Conservation (phyloP, 2,797 vertebrate genomes). For the Siniperca undulata region DNA sequence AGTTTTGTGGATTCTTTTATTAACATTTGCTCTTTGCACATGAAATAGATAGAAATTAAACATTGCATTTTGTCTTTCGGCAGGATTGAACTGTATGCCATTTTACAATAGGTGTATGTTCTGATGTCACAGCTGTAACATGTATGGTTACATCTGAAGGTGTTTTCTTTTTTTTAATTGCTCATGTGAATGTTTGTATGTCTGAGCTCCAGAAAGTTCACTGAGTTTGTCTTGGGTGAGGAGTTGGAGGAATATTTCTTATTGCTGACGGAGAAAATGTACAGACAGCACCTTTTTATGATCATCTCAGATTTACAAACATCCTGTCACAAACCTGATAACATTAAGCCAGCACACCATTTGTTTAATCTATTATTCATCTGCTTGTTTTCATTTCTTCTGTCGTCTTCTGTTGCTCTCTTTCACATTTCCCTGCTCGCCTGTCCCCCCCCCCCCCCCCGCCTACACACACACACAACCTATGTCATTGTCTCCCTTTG, state of each 20-base stretch:
- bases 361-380: slow-evolving; percentile 54
- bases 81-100: background rate
- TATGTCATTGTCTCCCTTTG: slow-evolving; percentile 6
- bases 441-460: background rate
- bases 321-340: slow-evolving; percentile 36
- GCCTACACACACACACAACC: too few relatives aligned
- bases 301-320: slow-evolving; percentile 39
- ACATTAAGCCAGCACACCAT: slow-evolving; percentile 19
- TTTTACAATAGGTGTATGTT: background rate
- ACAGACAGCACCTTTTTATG: slow-evolving; percentile 27
- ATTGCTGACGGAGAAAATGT: slow-evolving; percentile 10
- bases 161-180: background rate
- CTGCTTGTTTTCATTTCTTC: slow-evolving; percentile 2
- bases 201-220: slow-evolving; percentile 11
- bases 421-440: background rate
- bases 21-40: background rate
- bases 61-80: background rate
- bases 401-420: background rate
- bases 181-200: background rate
- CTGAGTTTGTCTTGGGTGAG: background rate
- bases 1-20: background rate
- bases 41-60: background rate
- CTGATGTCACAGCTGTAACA: background rate
- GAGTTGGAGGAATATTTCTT: background rate
- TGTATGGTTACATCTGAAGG: background rate